A percentile compares a stretch with the other conserved stretches of the same genome.
Conservation (phyloP, 2,113 vertebrate genomes). For the Microtus ochrogaster region DNA sequence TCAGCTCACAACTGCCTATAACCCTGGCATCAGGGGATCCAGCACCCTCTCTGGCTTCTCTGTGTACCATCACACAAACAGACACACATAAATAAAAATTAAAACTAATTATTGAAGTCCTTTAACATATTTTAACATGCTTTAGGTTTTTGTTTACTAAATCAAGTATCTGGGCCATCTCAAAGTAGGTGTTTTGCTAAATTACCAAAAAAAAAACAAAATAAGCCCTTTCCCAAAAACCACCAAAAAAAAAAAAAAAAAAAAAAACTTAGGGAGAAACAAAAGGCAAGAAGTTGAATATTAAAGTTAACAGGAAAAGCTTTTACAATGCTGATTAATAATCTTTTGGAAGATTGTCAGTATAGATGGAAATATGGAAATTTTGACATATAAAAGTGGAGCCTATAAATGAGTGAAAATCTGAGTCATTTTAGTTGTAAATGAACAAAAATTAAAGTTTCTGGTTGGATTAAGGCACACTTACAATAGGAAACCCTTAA, state of each 20-base stretch:
- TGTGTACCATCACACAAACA: not conserved
- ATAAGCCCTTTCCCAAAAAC: too few relatives aligned
- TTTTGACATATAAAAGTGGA: not conserved
- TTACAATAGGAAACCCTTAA: not conserved
- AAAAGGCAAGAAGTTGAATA: not conserved
- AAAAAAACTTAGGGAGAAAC: not conserved
- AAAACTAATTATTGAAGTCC: not conserved
- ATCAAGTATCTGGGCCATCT: not conserved
- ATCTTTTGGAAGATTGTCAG: not conserved
- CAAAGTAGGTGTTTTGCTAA: too few relatives aligned
- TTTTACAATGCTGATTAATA: not conserved
- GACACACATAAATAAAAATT: not conserved
- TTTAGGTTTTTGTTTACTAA: not conserved
- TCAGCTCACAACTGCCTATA: not conserved
- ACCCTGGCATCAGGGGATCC: not conserved
- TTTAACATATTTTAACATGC: not conserved
- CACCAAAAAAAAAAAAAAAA: too few relatives aligned
- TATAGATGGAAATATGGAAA: not conserved
- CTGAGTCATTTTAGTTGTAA: not conserved
- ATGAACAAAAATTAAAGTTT: not conserved
- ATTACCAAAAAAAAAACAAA: too few relatives aligned
- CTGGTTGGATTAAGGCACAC: not conserved
- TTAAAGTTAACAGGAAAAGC: not conserved
- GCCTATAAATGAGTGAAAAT: conserved; percentile 11
- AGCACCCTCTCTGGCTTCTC: not conserved